Evolutionary conservation across 92 coral and sea anemone species (phyloP).

Genomic region (Phenganax subtilis): DNA sequence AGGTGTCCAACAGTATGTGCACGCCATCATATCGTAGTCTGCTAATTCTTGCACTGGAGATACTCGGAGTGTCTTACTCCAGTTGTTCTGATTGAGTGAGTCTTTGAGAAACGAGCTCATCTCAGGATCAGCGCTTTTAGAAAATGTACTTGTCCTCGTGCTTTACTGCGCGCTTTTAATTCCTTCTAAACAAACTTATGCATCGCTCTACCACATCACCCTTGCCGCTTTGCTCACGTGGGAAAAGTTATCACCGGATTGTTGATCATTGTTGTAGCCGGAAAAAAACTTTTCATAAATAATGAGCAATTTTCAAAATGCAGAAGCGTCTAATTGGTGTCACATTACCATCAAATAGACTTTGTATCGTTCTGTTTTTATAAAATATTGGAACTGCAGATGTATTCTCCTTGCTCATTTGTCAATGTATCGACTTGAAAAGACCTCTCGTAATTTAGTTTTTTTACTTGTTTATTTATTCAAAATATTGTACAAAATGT

Average conservation of each 20-base stretch:
- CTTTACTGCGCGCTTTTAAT: slow-evolving; percentile 33
- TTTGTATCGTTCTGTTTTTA: slow-evolving; percentile 34
- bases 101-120: slow-evolving; percentile 95
- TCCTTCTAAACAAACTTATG: slow-evolving; percentile 42
- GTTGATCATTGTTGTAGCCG: slow-evolving; percentile 80
- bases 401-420: slow-evolving; percentile 15
- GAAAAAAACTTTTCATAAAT: slow-evolving; percentile 83
- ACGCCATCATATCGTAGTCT: slow-evolving; percentile 77
- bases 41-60: slow-evolving; percentile 60
- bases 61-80: slow-evolving; percentile 63
- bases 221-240: slow-evolving; percentile 41
- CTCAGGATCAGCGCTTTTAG: slow-evolving; percentile 42
- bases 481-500: background rate
- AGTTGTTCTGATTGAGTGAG: slow-evolving; percentile 84
- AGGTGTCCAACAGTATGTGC: slow-evolving; percentile 97
- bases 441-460: background rate
- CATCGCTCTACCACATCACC: slow-evolving; percentile 35
- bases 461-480: background rate
- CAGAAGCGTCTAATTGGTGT: slow-evolving; percentile 39
- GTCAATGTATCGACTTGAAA: slow-evolving; percentile 31
- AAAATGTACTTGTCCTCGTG: slow-evolving; percentile 1
- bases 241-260: slow-evolving; percentile 40
- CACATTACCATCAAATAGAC: slow-evolving; percentile 39
- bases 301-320: slow-evolving; percentile 92
- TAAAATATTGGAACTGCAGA: slow-evolving; percentile 37